Evolutionary conservation across 2,113 vertebrate species (phyloP), one percentile per base, ranked within the genome.

Genomic region (Prunella fulvescens): DNA sequence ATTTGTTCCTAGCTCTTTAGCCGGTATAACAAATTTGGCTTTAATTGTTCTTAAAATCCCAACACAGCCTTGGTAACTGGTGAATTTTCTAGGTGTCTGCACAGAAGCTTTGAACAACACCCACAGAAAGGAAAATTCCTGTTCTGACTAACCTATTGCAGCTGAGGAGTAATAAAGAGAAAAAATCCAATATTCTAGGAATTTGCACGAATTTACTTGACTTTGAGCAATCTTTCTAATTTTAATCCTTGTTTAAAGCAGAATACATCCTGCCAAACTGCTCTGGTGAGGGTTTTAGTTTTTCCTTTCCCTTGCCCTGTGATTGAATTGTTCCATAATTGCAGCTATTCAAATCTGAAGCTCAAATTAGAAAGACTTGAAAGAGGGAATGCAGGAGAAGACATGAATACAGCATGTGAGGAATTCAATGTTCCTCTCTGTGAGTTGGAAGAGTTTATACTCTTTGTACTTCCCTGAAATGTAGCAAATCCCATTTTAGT

Each of bases 271-370:
- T 83, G 71, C 66, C 71, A 82, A 90, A 77, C 66, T 4, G 0
- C 15, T 82, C 3, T 54, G 26, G 31, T 33, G 22, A 10, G 45
- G 6, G 4, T 53, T 66, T 39, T 60, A 19, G n/a, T 60, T 66
- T 69, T 45, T 10, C 3, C 14, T 62, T 84, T 81, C 67, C 31
- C 10, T 85, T 39, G 44, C 19, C 13, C 47, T 54, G 18, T 89
- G 53, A 53, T 57, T 65, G n/a, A 91, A 70, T 89, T 90, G 54
- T 93, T 91, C 85, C 66, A 40, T 82, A 88, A 94, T 58, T 82
- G 47, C 47, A 90, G 67, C 42, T 80, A 22, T 77, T 88, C 80
- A 66, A 82, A 69, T 79, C 24, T 67, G 42, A 70, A 94, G 62
- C n/a, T 76, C 58, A 50, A 86, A 58, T 85, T 64, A 74, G 65